phyloP scores from a whole-genome alignment of 2,888 invertebrate genomes.

The Malthinus flaveolus region DNA sequence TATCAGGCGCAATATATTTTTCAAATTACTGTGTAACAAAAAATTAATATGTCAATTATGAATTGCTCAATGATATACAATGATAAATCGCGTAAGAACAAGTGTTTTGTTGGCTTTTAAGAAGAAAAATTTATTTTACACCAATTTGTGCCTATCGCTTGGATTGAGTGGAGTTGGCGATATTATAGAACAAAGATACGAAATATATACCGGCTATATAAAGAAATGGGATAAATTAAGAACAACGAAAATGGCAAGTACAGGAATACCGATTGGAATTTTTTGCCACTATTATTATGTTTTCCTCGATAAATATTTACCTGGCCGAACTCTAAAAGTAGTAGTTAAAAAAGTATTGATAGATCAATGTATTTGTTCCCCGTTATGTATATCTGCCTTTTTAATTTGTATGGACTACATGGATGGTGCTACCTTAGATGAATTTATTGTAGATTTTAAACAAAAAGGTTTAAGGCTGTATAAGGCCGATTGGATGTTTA shows the following conservation, averaged over 20 bases:
- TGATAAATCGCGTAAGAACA: not conserved
- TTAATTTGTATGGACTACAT: conserved; percentile 75
- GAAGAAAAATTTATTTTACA: conserved; percentile 71
- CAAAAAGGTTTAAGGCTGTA: conserved; percentile 79
- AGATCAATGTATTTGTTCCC: conserved; percentile 85
- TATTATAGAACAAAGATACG: conserved; percentile 77
- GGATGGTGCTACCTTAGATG: conserved; percentile 64
- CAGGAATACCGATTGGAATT: conserved; percentile 77
- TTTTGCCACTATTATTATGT: conserved; percentile 88
- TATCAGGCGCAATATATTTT: too few relatives aligned
- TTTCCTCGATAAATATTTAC: conserved; percentile 70
- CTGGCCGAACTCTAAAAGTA: conserved; percentile 67
- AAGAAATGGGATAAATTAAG: conserved; percentile 63
- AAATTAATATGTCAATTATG: too few relatives aligned
- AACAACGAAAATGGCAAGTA: conserved; percentile 75
- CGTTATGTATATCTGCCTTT: conserved; percentile 75
- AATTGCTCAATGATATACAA: too few relatives aligned
- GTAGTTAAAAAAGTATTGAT: conserved; percentile 77
- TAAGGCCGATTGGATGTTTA: conserved; percentile 86
- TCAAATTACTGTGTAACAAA: too few relatives aligned
- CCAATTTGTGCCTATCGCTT: conserved; percentile 79
- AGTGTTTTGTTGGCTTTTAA: conserved; percentile 56
- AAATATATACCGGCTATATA: conserved; percentile 62
- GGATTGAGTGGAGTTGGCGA: conserved; percentile 79
- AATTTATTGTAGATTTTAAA: conserved; percentile 69